These are phyloP conservation scores for Limnephilus lunatus DNA, from an alignment of 2,888 invertebrate genomes.

Conservation along the genomic window DNA sequence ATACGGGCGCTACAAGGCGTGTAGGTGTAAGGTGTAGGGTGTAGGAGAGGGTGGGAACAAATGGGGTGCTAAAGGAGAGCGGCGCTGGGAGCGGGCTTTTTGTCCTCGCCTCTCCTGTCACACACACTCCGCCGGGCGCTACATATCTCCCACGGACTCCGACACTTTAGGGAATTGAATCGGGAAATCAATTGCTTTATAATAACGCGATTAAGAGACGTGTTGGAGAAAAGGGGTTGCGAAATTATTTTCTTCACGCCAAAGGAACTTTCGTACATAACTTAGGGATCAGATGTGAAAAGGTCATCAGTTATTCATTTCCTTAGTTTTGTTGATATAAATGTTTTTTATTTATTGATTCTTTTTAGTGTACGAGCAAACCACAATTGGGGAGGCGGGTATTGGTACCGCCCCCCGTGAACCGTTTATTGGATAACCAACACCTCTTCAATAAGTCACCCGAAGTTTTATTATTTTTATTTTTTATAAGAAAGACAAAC, in stretches of 20 bases:
- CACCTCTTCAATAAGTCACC: no score
- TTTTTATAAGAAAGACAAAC: no score
- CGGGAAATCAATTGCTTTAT: constrained; percentile 52
- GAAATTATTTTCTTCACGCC: not conserved
- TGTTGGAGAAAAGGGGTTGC: constrained; percentile 8
- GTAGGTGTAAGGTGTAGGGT: no score
- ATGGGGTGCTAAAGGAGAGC: constrained; percentile 20
- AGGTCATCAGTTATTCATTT: not conserved
- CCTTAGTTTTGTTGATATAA: not conserved
- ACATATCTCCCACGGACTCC: constrained; percentile 21
- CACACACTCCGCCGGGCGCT: constrained; percentile 38
- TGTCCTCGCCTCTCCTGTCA: constrained; percentile 43
- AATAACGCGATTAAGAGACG: constrained; percentile 41
- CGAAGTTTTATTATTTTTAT: no score
- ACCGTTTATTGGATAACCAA: no score
- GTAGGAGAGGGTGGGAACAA: not conserved
- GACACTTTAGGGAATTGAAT: constrained; percentile 35
- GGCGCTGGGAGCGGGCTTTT: constrained; percentile 38
- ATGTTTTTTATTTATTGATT: no score
- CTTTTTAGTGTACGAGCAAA: no score
- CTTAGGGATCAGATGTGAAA: not conserved
- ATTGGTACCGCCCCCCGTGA: no score
- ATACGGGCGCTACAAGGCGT: constrained; percentile 18
- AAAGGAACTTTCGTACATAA: not conserved
- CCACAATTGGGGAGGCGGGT: no score